These are phyloP conservation scores for Apostichopus leukothele DNA, from an alignment of 53 echinoderm and acorn worm species.

Conservation along the genomic window DNA sequence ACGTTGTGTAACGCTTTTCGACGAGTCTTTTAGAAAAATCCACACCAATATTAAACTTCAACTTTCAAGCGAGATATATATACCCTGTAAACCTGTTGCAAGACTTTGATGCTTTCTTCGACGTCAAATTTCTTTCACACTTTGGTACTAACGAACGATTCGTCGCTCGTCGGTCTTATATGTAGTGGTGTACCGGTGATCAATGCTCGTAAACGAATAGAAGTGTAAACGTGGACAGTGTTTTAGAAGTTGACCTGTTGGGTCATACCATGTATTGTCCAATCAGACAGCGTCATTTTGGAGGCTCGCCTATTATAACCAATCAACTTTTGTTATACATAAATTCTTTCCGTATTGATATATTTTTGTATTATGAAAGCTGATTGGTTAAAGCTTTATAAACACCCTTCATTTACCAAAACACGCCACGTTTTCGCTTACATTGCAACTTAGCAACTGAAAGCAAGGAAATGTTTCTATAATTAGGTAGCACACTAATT, in stretches of 20 bases:
- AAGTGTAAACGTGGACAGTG: conserved; percentile 49
- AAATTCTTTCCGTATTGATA: neutral
- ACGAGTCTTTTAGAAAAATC: neutral
- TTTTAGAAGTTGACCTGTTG: conserved; percentile 25
- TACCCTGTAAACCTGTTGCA: neutral
- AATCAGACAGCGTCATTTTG: conserved; percentile 4
- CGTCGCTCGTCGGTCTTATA: neutral
- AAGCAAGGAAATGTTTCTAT: no score
- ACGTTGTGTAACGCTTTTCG: neutral
- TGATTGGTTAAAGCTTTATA: conserved; percentile 35
- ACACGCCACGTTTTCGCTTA: conserved; percentile 45
- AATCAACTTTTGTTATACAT: neutral
- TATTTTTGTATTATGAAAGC: neutral
- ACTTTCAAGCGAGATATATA: neutral
- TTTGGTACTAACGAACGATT: neutral
- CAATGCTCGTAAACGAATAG: neutral
- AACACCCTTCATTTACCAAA: neutral
- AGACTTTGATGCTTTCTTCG: neutral
- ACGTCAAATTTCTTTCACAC: neutral
- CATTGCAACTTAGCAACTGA: conserved; percentile 26
- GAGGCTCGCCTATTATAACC: conserved; percentile 33
- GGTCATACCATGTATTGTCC: conserved; percentile 4
- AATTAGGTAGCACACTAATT: no score
- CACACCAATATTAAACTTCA: neutral
- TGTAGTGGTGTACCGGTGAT: neutral